Conservation (phyloP, 2,888 invertebrate genomes). For the Drosophila buzzatii region DNA sequence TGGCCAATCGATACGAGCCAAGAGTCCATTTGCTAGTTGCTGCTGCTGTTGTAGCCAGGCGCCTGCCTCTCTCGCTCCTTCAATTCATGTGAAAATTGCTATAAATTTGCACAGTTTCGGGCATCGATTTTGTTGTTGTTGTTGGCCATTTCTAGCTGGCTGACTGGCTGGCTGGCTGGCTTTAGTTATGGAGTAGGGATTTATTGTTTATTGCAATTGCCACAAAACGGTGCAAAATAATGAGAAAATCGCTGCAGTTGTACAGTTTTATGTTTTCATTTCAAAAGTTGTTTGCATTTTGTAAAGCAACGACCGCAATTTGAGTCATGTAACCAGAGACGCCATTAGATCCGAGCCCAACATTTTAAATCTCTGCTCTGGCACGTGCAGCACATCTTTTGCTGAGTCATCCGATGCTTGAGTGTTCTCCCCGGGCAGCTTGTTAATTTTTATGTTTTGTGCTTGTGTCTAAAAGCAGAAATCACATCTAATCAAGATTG, state of each 20-base stretch:
- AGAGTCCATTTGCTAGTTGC: slow-evolving; percentile 11
- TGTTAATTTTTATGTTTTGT: slow-evolving; percentile 73
- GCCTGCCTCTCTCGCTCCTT: slow-evolving; percentile 64
- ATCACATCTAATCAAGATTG: slow-evolving; percentile 86
- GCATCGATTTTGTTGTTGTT: slow-evolving; percentile 10
- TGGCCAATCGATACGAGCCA: slow-evolving; percentile 38
- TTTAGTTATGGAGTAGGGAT: slow-evolving; percentile 69
- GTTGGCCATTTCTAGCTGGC: too few relatives aligned
- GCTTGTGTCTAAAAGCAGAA: slow-evolving; percentile 72
- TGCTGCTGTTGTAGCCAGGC: slow-evolving; percentile 60
- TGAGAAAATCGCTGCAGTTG: slow-evolving; percentile 76
- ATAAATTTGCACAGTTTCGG: slow-evolving; percentile 72
- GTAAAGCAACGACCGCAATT: slow-evolving; percentile 38
- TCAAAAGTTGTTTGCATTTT: slow-evolving; percentile 77
- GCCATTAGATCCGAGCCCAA: slow-evolving; percentile 55
- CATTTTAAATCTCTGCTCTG: slow-evolving; percentile 27
- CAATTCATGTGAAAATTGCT: slow-evolving; percentile 81
- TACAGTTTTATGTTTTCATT: slow-evolving; percentile 84
- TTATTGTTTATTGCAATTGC: slow-evolving; percentile 84
- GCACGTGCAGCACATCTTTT: slow-evolving; percentile 68
- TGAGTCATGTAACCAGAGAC: slow-evolving; percentile 67
- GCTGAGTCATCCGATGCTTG: slow-evolving; percentile 29
- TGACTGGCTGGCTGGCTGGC: too few relatives aligned
- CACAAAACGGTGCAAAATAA: slow-evolving; percentile 82
- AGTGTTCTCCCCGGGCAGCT: slow-evolving; percentile 30